Evolutionary conservation across 2,113 vertebrate species (phyloP), one percentile per base, ranked within the genome.

Genomic region (Podocnemis expansa): DNA sequence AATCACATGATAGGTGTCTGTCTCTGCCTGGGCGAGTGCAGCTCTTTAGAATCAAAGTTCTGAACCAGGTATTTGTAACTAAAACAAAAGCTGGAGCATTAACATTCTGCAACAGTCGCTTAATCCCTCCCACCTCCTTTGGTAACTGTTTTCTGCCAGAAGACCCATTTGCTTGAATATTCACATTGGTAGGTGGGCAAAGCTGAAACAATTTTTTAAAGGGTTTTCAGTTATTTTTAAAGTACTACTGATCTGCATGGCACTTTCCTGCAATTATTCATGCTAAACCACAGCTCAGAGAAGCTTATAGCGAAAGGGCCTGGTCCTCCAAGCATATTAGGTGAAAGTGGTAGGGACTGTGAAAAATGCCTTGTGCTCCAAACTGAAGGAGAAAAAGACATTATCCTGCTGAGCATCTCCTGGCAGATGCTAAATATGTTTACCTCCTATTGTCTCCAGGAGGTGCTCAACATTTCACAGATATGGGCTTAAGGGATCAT

Each of bases 281-380:
- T 11, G 0, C 6, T 25, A 10, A 4, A 5, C 2, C 78, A 54
- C 2, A 0, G 0, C 31, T 16, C 9, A 89, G 86, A 91, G 78
- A 41, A 5, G 1, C 49, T 73, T 85, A 3, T 9, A 54, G 11
- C 22, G 31, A 17, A 4, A 52, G 73, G 2, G 79, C 78, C 5
- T 91, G 4, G 29, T 56, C 5, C 51, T n/a, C 75, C 4, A 78
- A 88, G 51, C 2, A 76, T 34, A 43, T 81, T 83, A 45, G 78
- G 3, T 2, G 10, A 5, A 4, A 80, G 73, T 89, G 76, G 47
- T 41, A 55, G 1, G 4, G 2, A 84, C 13, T 31, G 47, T 56
- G 4, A 70, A 47, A 90, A 89, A 55, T 17, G 51, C 1, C 27
- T 84, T 41, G 34, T 25, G 2, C 43, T 78, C 45, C 86, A 92